Evolutionary conservation across 2,888 invertebrate species (phyloP).

Genomic region (Harpalus rubripes): DNA sequence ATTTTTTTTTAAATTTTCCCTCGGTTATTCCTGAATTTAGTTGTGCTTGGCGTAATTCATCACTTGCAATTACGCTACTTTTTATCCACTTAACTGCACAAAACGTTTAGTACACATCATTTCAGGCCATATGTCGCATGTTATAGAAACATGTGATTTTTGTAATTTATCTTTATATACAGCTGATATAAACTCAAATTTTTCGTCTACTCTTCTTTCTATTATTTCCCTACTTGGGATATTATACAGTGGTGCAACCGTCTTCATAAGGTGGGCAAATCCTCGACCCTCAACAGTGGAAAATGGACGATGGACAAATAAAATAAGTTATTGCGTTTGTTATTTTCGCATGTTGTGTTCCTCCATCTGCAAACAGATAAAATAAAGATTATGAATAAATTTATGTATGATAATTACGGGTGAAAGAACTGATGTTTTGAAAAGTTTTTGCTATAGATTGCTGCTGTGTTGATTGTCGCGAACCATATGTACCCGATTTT

Average conservation of each 20-base stretch:
- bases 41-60: not conserved
- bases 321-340: not conserved
- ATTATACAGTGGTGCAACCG: not conserved
- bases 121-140: not conserved
- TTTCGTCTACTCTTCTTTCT: not conserved
- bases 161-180: not conserved
- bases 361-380: not conserved
- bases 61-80: not conserved
- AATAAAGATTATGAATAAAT: not conserved
- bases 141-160: not conserved
- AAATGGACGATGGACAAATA: not conserved
- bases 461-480: too few species aligned
- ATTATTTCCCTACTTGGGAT: not conserved
- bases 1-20: not conserved
- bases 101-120: not conserved
- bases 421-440: constrained; percentile 1
- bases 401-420: not conserved
- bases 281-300: not conserved
- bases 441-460: not conserved
- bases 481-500: too few species aligned
- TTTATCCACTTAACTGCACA: not conserved
- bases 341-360: not conserved
- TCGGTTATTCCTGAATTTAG: not conserved
- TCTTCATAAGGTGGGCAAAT: not conserved
- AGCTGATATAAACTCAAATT: not conserved